These are phyloP conservation scores for Porites rus DNA, from an alignment of 92 coral and sea anemone genomes.

Conservation along the genomic window DNA sequence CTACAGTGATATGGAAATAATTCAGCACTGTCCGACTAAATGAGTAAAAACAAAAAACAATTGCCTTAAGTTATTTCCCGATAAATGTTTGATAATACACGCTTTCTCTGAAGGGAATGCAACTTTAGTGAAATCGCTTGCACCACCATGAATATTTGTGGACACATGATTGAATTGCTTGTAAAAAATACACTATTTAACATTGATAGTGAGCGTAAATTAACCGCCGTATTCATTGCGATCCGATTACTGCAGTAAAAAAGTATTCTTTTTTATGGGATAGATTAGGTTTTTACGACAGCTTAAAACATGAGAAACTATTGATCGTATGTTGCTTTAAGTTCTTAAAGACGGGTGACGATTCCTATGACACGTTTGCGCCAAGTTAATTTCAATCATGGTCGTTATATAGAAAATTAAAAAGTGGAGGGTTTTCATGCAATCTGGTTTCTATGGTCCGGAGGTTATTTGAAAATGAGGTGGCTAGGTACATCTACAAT, in stretches of 20 bases:
- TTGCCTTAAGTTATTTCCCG: neutral
- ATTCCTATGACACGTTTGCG: slow-evolving; percentile 16
- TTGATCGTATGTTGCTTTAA: neutral
- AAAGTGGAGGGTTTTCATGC: neutral
- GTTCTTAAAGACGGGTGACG: neutral
- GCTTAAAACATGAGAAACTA: neutral
- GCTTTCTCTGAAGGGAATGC: slow-evolving; percentile 1
- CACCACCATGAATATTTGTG: slow-evolving; percentile 30
- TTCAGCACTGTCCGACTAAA: neutral
- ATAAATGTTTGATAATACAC: slow-evolving; percentile 32
- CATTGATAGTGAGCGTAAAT: slow-evolving; percentile 21
- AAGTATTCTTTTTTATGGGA: neutral
- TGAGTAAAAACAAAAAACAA: slow-evolving; percentile 1
- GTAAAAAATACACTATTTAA: slow-evolving; percentile 18
- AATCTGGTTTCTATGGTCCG: slow-evolving; percentile 2
- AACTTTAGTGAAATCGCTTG: neutral
- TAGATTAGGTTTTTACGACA: neutral
- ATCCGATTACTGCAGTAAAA: slow-evolving; percentile 6
- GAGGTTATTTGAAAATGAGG: neutral
- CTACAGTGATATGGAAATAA: slow-evolving; percentile 31
- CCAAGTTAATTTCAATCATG: slow-evolving; percentile 17
- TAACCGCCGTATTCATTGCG: slow-evolving; percentile 10
- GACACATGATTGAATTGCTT: slow-evolving; percentile 34
- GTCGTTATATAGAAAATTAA: neutral
- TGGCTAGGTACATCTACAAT: neutral